phyloP scores from a whole-genome alignment of 1,140 invertebrate species.

The Brevipalpus yothersi region DNA sequence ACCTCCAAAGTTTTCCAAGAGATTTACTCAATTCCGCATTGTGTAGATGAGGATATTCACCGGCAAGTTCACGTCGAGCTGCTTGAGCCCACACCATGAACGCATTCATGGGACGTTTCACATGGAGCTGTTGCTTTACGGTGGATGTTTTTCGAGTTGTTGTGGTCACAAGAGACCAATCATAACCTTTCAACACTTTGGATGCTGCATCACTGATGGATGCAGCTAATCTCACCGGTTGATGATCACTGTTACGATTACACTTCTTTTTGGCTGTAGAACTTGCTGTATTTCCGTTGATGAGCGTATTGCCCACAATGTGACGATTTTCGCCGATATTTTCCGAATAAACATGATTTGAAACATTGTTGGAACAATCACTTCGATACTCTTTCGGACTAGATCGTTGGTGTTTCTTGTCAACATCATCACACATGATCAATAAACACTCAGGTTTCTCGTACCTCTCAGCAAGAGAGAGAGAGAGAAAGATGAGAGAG shows the following conservation, averaged over 20 bases:
- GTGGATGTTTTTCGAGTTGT: constrained; percentile 13
- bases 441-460: no score
- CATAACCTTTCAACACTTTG: constrained; percentile 36
- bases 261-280: background rate
- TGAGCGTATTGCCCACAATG: no score
- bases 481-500: no score
- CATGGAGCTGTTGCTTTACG: constrained; percentile 35
- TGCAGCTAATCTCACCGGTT: background rate
- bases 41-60: constrained; percentile 68
- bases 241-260: background rate
- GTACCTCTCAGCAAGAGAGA: no score
- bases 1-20: background rate
- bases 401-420: no score
- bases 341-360: background rate
- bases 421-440: no score
- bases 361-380: background rate
- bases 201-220: constrained; percentile 19
- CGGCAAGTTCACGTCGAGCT: constrained; percentile 55
- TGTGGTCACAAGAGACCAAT: constrained; percentile 48
- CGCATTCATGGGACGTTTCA: constrained; percentile 80
- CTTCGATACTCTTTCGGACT: background rate
- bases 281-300: background rate
- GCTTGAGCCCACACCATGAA: constrained; percentile 93
- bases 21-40: constrained; percentile 35
- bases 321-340: no score